Evolutionary conservation across 1,140 invertebrate species (phyloP).

Genomic region (Proctacanthus coquilletti): DNA sequence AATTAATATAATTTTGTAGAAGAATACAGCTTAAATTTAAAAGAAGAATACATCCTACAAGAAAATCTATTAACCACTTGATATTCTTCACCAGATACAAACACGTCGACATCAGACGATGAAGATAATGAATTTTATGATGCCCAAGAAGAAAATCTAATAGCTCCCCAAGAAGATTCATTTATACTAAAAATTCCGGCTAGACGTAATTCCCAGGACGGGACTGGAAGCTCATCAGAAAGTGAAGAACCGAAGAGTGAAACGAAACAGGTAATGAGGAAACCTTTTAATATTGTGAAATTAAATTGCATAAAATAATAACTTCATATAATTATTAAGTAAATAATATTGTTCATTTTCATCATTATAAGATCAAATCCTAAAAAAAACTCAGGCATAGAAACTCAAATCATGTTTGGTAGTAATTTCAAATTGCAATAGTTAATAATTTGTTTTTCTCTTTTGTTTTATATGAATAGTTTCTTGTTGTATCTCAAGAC

Average conservation of each 20-base stretch:
- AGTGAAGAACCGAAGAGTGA: constrained; percentile 22
- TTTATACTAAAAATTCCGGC: constrained; percentile 48
- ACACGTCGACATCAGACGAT: constrained; percentile 59
- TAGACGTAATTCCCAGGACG: constrained; percentile 23
- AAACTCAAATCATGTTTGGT: too few species aligned
- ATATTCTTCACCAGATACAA: constrained; percentile 26
- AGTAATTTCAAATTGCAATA: too few species aligned
- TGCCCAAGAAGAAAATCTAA: constrained; percentile 59
- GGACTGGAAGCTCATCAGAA: constrained; percentile 33
- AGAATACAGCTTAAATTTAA: too few species aligned
- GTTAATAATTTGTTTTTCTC: too few species aligned
- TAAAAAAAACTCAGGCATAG: too few species aligned
- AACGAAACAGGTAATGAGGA: constrained; percentile 3
- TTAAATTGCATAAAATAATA: too few species aligned
- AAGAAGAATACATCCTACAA: background rate
- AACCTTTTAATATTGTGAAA: too few species aligned
- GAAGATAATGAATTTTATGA: constrained; percentile 91
- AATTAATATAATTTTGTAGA: too few species aligned
- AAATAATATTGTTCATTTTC: background rate
- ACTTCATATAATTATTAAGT: background rate
- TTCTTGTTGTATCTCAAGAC: constrained; percentile 3
- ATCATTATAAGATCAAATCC: too few species aligned
- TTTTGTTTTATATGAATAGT: too few species aligned
- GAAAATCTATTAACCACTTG: background rate
- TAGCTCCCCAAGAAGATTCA: constrained; percentile 34